Conservation (phyloP, 2,888 invertebrate species). For the Torymus tubicola region DNA sequence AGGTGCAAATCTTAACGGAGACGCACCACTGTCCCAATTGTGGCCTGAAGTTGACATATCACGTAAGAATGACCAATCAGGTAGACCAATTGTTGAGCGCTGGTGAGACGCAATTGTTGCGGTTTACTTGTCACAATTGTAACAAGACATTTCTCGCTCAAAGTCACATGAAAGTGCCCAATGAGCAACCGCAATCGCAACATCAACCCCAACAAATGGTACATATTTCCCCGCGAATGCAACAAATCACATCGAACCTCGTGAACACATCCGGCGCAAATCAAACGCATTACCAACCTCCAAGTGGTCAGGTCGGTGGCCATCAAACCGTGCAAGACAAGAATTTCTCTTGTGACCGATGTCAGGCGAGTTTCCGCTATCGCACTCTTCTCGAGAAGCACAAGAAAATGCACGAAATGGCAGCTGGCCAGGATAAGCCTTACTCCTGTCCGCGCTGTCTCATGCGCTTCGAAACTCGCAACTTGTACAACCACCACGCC, state of each 20-base stretch:
- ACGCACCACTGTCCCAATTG: slow-evolving; percentile 71
- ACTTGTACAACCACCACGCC: slow-evolving; percentile 74
- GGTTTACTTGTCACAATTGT: slow-evolving; percentile 71
- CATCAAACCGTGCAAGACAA: slow-evolving; percentile 63
- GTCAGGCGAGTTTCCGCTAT: slow-evolving; percentile 74
- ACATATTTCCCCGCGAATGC: slow-evolving; percentile 54
- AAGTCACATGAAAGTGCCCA: slow-evolving; percentile 71
- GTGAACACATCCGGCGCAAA: background rate
- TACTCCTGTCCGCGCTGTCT: slow-evolving; percentile 73
- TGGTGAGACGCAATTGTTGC: slow-evolving; percentile 61
- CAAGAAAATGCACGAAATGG: slow-evolving; percentile 71
- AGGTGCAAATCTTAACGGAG: slow-evolving; percentile 68
- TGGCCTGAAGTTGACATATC: slow-evolving; percentile 73
- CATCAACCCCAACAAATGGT: slow-evolving; percentile 28
- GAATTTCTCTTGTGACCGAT: slow-evolving; percentile 71
- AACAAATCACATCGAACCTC: slow-evolving; percentile 1
- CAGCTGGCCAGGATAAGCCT: slow-evolving; percentile 69
- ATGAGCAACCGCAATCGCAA: slow-evolving; percentile 63
- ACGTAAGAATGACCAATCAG: slow-evolving; percentile 68
- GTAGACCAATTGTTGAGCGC: slow-evolving; percentile 59
- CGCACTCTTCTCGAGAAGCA: slow-evolving; percentile 74
- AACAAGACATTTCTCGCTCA: slow-evolving; percentile 69
- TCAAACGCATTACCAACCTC: slow-evolving; percentile 27
- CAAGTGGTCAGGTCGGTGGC: background rate
- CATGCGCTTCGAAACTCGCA: slow-evolving; percentile 75